A percentile compares a stretch with the other conserved stretches of the same genome.
These are phyloP conservation scores for Tor tambroides DNA, from an alignment of 2,113 vertebrate genomes.

Conservation along the genomic window DNA sequence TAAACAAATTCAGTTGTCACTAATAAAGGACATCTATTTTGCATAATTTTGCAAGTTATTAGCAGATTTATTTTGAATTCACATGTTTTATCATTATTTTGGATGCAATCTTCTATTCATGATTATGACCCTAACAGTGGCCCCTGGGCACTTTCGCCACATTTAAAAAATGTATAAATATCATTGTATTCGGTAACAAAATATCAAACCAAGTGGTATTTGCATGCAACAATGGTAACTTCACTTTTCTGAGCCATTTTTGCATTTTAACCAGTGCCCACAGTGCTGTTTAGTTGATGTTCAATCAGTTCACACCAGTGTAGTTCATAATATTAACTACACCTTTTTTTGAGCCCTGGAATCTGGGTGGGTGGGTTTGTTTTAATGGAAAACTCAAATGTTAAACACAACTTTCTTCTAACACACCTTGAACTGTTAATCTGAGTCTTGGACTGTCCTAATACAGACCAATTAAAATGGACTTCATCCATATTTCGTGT, in stretches of 20 bases:
- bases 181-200: too few relatives aligned
- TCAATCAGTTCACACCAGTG: not conserved
- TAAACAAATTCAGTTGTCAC: too few relatives aligned
- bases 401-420: not conserved
- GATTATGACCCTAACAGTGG: too few relatives aligned
- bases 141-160: too few relatives aligned
- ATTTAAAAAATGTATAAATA: too few relatives aligned
- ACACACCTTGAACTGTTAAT: constrained; percentile 1
- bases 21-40: too few relatives aligned
- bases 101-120: too few relatives aligned
- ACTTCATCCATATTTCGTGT: not conserved
- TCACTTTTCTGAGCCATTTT: not conserved
- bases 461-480: not conserved
- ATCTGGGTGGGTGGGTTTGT: not conserved
- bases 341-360: not conserved
- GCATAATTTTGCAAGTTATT: too few relatives aligned
- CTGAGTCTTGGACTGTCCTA: not conserved
- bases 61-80: too few relatives aligned
- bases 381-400: not conserved
- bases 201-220: too few relatives aligned
- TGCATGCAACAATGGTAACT: not conserved
- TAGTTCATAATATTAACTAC: not conserved
- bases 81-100: too few relatives aligned
- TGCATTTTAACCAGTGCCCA: not conserved
- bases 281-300: not conserved